A percentile compares a stretch with the other conserved stretches of the same genome.
These are phyloP conservation scores for Amphiduros pacificus DNA, from an alignment of 2,888 invertebrate species.

Conservation along the genomic window DNA sequence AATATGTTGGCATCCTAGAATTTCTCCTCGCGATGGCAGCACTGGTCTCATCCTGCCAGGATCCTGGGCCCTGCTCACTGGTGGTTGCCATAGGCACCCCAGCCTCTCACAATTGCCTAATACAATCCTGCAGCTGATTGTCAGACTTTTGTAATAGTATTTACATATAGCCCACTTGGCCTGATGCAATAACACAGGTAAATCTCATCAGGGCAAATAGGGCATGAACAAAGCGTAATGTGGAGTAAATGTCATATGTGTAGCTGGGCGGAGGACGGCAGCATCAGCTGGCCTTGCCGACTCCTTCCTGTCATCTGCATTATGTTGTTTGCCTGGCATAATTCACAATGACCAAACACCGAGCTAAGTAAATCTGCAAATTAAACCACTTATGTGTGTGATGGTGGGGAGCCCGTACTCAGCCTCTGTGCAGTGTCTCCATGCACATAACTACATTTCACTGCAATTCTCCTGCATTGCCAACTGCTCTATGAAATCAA, in stretches of 20 bases:
- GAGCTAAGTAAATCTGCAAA: slow-evolving; percentile 1
- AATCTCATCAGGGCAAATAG: slow-evolving; percentile 16
- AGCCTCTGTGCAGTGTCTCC: not conserved
- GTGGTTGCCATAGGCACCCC: not conserved
- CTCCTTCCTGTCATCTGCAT: too few species aligned
- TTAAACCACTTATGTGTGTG: not conserved
- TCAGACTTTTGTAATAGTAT: slow-evolving; percentile 3
- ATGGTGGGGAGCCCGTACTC: not conserved
- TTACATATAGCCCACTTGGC: slow-evolving; percentile 14
- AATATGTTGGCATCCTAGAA: too few species aligned
- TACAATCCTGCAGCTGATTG: not conserved
- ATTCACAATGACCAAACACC: too few species aligned
- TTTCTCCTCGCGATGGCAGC: not conserved
- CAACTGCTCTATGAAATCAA: not conserved
- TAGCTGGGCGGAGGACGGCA: too few species aligned
- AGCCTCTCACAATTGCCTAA: not conserved
- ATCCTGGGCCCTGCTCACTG: not conserved
- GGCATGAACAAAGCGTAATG: slow-evolving; percentile 14
- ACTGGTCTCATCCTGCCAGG: not conserved
- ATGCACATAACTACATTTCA: not conserved
- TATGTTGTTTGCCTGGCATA: too few species aligned
- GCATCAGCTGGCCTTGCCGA: too few species aligned
- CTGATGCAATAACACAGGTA: slow-evolving; percentile 4
- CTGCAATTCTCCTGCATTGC: not conserved
- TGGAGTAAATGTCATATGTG: slow-evolving; percentile 1